These are phyloP conservation scores for Drosophila grimshawi DNA, from an alignment of 1,140 invertebrate species.

Conservation along the genomic window DNA sequence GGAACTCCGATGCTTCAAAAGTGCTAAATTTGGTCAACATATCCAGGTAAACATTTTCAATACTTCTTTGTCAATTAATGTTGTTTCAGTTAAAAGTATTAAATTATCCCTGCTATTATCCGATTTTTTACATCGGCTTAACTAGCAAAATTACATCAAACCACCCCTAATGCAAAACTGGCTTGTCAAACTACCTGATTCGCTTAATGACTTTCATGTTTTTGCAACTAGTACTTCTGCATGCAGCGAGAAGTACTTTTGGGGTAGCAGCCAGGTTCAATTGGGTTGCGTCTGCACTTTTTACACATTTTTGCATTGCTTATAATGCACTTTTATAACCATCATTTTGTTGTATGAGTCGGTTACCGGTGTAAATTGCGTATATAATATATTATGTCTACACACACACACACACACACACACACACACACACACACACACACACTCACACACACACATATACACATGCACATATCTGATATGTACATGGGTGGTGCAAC, in stretches of 20 bases:
- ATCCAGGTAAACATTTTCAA: no score
- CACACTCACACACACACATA: slow-evolving; percentile 30
- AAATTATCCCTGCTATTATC: not conserved
- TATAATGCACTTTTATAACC: slow-evolving; percentile 2
- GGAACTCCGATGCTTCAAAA: no score
- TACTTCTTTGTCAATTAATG: not conserved
- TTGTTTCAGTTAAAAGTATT: not conserved
- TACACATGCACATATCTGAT: slow-evolving; percentile 8
- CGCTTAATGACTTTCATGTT: slow-evolving; percentile 1
- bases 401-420: slow-evolving; percentile 5
- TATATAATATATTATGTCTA: slow-evolving; percentile 4
- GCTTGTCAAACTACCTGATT: not conserved
- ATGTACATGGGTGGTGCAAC: slow-evolving; percentile 3
- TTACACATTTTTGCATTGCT: not conserved
- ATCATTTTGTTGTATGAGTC: not conserved
- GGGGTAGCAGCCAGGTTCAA: not conserved
- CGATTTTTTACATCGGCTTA: not conserved
- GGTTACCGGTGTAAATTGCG: not conserved
- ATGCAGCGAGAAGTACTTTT: not conserved
- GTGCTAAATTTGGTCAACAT: no score
- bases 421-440: slow-evolving; percentile 29
- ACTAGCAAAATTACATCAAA: not conserved
- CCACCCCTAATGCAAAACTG: not conserved
- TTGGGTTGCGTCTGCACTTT: not conserved
- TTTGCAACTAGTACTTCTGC: slow-evolving; percentile 1